Evolutionary conservation across 2,888 invertebrate genomes (phyloP).

Genomic region (Leptothorax acervorum): DNA sequence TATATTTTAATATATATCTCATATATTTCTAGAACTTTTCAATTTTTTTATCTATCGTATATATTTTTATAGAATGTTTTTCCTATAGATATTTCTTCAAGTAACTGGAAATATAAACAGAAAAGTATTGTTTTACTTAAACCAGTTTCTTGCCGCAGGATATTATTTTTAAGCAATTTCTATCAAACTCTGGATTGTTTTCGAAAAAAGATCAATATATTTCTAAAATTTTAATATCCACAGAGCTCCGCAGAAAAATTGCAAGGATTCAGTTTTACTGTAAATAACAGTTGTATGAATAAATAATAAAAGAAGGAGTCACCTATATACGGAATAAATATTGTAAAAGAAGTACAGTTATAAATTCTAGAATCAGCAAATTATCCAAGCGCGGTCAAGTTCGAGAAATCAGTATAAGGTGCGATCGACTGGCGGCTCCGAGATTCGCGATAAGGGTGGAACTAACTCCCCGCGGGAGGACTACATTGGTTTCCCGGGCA

Average conservation of each 20-base stretch:
- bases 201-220: not conserved
- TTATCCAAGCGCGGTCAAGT: slow-evolving; percentile 43
- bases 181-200: slow-evolving; percentile 15
- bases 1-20: not conserved
- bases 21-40: not conserved
- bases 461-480: not conserved
- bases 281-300: not conserved
- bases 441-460: slow-evolving; percentile 28
- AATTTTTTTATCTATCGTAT: not conserved
- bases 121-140: slow-evolving; percentile 40
- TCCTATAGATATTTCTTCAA: slow-evolving; percentile 7
- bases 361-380: not conserved
- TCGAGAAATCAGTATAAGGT: slow-evolving; percentile 22
- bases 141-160: slow-evolving; percentile 6
- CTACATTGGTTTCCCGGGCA: not conserved
- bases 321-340: not conserved
- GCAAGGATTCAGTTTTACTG: not conserved
- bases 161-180: slow-evolving; percentile 31
- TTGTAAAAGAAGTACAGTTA: not conserved
- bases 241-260: not conserved
- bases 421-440: not conserved
- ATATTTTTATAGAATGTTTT: not conserved
- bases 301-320: not conserved
- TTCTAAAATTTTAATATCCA: not conserved
- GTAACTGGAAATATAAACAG: slow-evolving; percentile 15